Percentiles rank a stretch among this genome's conserved stretches.
phyloP scores from a whole-genome alignment of 2,888 invertebrate genomes.

The Drosophila mayaguana region DNA sequence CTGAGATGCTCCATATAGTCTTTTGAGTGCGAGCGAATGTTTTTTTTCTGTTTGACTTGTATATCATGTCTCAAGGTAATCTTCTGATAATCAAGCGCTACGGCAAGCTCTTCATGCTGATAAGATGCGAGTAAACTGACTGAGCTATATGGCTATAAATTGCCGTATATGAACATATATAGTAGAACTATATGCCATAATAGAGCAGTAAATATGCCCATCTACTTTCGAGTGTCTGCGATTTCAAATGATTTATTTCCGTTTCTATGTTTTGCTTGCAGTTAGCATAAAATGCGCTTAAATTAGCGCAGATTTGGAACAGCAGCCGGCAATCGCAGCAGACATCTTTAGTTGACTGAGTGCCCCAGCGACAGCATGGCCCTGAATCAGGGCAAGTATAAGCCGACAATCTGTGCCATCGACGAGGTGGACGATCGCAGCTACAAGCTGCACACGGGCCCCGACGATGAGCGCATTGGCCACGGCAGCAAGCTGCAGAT shows the following conservation, averaged over 20 bases:
- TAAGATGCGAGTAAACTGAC: constrained; percentile 19
- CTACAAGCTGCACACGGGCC: constrained; percentile 69
- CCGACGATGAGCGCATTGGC: constrained; percentile 56
- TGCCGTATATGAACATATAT: constrained; percentile 16
- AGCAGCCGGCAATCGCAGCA: background rate
- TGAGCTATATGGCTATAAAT: constrained; percentile 30
- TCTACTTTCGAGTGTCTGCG: constrained; percentile 27
- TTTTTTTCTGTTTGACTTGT: constrained; percentile 25
- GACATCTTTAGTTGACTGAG: constrained; percentile 16
- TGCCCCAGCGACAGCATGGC: constrained; percentile 59
- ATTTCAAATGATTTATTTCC: constrained; percentile 38
- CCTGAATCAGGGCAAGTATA: constrained; percentile 80
- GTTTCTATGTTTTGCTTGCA: constrained; percentile 13
- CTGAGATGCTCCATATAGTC: constrained; percentile 63
- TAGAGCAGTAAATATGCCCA: constrained; percentile 8
- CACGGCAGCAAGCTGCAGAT: constrained; percentile 74
- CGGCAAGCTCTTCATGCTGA: constrained; percentile 45
- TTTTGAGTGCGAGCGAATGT: constrained; percentile 7
- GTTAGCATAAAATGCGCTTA: constrained; percentile 40
- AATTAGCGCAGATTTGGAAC: constrained; percentile 12
- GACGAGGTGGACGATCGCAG: constrained; percentile 83
- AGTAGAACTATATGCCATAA: constrained; percentile 3
- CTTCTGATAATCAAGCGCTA: constrained; percentile 64
- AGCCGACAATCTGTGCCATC: constrained; percentile 81
- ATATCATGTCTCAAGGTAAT: constrained; percentile 71